Evolutionary conservation across 2,113 vertebrate species (phyloP).

Genomic region (Cynopterus brachyotis): DNA sequence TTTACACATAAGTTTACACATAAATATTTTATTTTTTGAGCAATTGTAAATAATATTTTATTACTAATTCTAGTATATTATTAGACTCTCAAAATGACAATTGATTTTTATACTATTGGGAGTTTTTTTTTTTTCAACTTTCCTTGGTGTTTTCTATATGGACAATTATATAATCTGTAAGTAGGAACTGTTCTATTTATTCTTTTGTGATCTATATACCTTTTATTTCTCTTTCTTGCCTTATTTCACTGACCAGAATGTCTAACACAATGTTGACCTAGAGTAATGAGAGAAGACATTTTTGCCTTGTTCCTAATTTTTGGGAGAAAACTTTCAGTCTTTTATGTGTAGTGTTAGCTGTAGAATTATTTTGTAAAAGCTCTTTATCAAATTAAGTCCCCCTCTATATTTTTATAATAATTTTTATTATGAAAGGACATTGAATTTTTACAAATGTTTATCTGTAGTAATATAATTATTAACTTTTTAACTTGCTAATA

Average conservation of each 20-base stretch:
- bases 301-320: background rate
- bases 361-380: background rate
- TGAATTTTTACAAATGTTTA: background rate
- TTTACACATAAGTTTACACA: background rate
- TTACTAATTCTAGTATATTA: background rate
- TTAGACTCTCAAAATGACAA: background rate
- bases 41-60: background rate
- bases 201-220: background rate
- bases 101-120: background rate
- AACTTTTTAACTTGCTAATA: background rate
- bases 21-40: background rate
- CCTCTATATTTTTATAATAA: background rate
- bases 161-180: background rate
- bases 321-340: background rate
- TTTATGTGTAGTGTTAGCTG: background rate
- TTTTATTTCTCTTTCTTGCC: background rate
- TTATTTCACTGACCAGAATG: background rate
- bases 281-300: background rate
- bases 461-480: background rate
- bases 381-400: background rate
- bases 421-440: background rate
- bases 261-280: background rate
- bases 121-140: background rate
- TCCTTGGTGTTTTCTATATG: background rate
- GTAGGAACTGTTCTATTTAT: background rate